These are phyloP conservation scores for Latrodectus geometricus DNA, from an alignment of 1,140 invertebrate genomes.

Conservation along the genomic window DNA sequence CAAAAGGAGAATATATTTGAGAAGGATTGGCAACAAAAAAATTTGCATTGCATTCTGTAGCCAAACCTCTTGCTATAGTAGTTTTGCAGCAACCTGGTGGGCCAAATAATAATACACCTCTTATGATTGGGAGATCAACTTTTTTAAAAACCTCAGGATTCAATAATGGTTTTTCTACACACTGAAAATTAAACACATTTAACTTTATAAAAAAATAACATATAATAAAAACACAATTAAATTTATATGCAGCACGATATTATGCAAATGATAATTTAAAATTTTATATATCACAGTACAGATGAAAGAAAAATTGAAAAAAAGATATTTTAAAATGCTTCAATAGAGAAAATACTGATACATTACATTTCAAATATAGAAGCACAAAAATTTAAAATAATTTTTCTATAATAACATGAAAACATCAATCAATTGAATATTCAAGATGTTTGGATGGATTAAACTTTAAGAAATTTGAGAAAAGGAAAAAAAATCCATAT, in stretches of 20 bases:
- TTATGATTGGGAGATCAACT: conserved; percentile 69
- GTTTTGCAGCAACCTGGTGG: conserved; percentile 84
- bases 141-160: conserved; percentile 70
- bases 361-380: too few relatives aligned
- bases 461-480: too few relatives aligned
- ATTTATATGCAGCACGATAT: background rate
- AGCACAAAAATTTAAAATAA: too few relatives aligned
- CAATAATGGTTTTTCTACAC: conserved; percentile 71
- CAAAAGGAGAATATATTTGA: conserved; percentile 77
- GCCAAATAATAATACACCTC: conserved; percentile 79
- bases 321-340: background rate
- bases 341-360: background rate
- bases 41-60: conserved; percentile 74
- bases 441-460: too few relatives aligned
- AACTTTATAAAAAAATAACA: background rate
- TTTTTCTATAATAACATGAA: too few relatives aligned
- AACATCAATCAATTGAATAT: too few relatives aligned
- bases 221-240: background rate
- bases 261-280: background rate
- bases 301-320: background rate
- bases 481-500: too few relatives aligned
- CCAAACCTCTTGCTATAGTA: conserved; percentile 77
- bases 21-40: conserved; percentile 76
- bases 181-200: conserved; percentile 63
- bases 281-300: background rate